Base-by-base conservation (phyloP, 1,140 invertebrate species). In the Samia ricini region DNA sequence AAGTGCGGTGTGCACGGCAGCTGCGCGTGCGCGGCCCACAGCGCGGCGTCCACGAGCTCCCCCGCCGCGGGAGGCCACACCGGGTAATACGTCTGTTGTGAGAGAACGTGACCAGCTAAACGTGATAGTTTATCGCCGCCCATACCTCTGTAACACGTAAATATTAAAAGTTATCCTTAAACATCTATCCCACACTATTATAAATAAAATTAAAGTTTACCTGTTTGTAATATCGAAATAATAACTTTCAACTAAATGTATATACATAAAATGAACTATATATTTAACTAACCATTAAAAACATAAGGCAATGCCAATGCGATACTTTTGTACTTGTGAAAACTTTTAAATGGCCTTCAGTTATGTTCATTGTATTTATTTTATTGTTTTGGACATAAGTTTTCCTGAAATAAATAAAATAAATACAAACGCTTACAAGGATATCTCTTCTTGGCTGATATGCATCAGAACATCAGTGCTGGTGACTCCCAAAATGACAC, bases 401-500 rank as follows among this genome's bases (percentile, higher is more conserved):
- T 52, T 1, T 52, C 51, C 21, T 20, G 0, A 12, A 19, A 19
- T 19, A 5, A 52, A 48, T 36, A 52, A 52, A 8, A 1, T n/a
- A 68, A 8, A 48, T 22, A 18, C 1, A 58, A 52, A 29, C 12
- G 91, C 93, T 94, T 92, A 96, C 95, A 90, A 80, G 10, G 92
- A 92, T 69, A 97, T 92, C 91, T 98, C 97, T 75, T 96, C 92
- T 66, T 94, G 93, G 23, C 94, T 93, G 10, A 98, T 79, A 80
- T 97, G 95, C 89, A 96, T 94, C 0, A 98, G 78, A 51, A 95
- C 91, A 86, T 99, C 97, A 0, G 94, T 94, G 15, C 97, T 95
- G 2, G 96, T 98, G 1, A 95, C 83, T 2, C 94, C 96, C 74
- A 98, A 86, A 8, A 94, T 89, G 0, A 98, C 74, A 4, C 96